Conservation (phyloP, 2,113 vertebrate genomes). For the Cynocephalus volans region DNA sequence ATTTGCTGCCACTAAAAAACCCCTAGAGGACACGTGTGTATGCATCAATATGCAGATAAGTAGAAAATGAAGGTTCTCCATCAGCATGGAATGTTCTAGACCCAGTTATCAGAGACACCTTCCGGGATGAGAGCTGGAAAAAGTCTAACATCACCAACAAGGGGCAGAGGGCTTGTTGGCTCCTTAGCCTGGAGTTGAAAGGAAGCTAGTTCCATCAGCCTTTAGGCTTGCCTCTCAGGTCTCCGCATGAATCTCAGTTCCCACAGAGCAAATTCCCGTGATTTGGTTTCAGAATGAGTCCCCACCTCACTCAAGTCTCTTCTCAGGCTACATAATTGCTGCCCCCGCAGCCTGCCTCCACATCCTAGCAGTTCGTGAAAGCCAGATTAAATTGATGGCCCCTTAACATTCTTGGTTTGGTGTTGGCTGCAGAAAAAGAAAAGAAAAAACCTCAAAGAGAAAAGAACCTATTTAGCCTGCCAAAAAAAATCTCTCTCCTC, state of each 20-base stretch:
- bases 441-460: background rate
- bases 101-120: background rate
- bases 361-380: background rate
- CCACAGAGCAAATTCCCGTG: background rate
- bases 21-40: accelerated
- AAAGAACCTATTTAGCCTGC: background rate
- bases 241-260: constrained; percentile 23
- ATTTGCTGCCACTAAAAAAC: background rate
- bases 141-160: background rate
- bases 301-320: background rate
- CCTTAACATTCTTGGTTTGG: constrained; percentile 57
- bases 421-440: background rate
- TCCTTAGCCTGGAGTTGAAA: background rate
- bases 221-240: constrained; percentile 24
- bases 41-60: background rate
- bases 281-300: background rate
- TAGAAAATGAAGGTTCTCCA: background rate
- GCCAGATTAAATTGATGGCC: constrained; percentile 51
- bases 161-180: background rate
- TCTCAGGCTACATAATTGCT: constrained; percentile 49
- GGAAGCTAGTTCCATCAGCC: background rate
- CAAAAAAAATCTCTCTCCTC: constrained; percentile 13
- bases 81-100: background rate
- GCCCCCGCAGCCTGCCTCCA: background rate
- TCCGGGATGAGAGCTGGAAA: constrained; percentile 3